Conservation (phyloP, 2,888 invertebrate genomes). For the Tachystola acroxantha region DNA sequence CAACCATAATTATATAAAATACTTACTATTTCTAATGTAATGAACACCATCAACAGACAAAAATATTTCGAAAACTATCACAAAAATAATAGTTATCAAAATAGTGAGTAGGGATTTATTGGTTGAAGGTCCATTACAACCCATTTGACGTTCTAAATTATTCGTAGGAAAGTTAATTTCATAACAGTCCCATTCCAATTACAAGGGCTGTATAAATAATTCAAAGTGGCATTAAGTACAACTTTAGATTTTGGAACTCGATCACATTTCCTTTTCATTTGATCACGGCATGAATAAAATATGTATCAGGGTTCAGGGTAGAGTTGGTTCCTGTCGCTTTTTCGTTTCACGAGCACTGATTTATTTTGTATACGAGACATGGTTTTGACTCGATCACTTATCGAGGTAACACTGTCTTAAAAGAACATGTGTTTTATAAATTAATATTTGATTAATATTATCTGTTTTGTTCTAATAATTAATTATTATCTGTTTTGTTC, state of each 20-base stretch:
- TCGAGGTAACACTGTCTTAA: not conserved
- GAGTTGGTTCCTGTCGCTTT: conserved; percentile 5
- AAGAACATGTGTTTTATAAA: too few species aligned
- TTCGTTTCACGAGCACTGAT: not conserved
- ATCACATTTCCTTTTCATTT: conserved; percentile 28
- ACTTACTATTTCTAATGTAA: too few species aligned
- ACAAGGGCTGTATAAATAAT: conserved; percentile 17
- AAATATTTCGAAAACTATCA: too few species aligned
- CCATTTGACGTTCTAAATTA: not conserved
- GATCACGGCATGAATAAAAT: conserved; percentile 32
- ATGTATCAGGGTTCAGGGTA: conserved; percentile 15
- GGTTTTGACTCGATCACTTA: conserved; percentile 6
- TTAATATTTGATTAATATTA: too few species aligned
- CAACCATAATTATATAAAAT: too few species aligned
- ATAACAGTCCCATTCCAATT: conserved; percentile 4
- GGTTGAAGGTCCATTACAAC: not conserved
- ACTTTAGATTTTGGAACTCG: conserved; percentile 22
- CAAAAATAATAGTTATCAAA: too few species aligned
- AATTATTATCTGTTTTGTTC: too few species aligned
- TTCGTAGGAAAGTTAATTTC: conserved; percentile 3
- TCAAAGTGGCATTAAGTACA: conserved; percentile 20
- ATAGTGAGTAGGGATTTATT: too few species aligned
- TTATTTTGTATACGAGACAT: conserved; percentile 6
- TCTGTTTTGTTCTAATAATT: too few species aligned
- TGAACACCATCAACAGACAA: too few species aligned